Evolutionary conservation across 2,888 invertebrate species (phyloP).

Genomic region (Ernsta delagoae): DNA sequence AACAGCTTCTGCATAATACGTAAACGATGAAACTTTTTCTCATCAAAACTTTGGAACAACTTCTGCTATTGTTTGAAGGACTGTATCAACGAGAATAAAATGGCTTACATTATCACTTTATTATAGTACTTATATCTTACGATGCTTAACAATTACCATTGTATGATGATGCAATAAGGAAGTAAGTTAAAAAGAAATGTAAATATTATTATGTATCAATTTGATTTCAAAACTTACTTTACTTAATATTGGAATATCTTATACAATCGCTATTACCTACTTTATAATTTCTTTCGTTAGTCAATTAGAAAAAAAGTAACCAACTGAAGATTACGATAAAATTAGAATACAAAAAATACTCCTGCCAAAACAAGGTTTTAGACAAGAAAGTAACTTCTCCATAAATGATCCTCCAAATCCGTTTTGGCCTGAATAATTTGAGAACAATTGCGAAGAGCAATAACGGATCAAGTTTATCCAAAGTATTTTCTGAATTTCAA

Average conservation of each 20-base stretch:
- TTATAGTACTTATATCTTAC: not conserved
- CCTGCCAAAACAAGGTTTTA: not conserved
- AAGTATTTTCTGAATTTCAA: conserved; percentile 13
- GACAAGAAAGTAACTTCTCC: not conserved
- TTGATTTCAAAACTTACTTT: too few species aligned
- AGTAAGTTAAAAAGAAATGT: too few species aligned
- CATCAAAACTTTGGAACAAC: conserved; percentile 33
- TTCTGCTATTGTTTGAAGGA: conserved; percentile 33
- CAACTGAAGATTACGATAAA: not conserved
- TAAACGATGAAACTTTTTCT: conserved; percentile 33
- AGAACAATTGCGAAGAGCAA: conserved; percentile 10
- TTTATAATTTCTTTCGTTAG: too few species aligned
- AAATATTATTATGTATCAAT: too few species aligned
- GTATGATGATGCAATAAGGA: too few species aligned
- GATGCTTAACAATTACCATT: not conserved
- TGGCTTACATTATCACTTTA: conserved; percentile 10
- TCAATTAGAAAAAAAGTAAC: too few species aligned
- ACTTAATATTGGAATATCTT: too few species aligned
- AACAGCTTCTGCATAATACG: conserved; percentile 28
- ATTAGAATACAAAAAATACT: not conserved
- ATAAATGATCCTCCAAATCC: conserved; percentile 6
- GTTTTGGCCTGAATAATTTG: conserved; percentile 3
- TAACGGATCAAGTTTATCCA: conserved; percentile 16
- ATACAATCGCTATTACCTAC: too few species aligned
- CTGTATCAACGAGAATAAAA: conserved; percentile 20